Evolutionary conservation across 2,888 invertebrate species (phyloP), one percentile per base, ranked within the genome.

Genomic region (Thyatira batis): DNA sequence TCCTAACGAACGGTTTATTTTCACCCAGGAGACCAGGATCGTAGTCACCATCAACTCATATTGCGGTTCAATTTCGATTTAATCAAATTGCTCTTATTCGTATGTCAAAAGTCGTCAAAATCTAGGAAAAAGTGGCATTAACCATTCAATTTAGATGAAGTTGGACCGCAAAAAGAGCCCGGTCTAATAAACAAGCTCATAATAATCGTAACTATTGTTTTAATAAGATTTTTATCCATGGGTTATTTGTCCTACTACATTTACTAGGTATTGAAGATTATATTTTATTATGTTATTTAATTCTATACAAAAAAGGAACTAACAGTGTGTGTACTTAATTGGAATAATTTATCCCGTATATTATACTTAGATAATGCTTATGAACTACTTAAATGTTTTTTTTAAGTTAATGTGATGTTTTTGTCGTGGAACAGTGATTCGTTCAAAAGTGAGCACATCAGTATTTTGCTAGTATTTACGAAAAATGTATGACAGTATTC

Each of bases 221-320:
- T 23, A 8, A 39, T 2, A 39, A 39, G 8, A 17, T 39, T 17
- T 23, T 4, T 6, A 39, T 17, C 0, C 33, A 39, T 39, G 33
- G 13, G 5, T 17, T 39, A 39, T 39, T 39, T 39, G 5, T 17
- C 30, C 39, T 39, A 39, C 73, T 77, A 74, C 71, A 65, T 65
- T 69, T 69, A 70, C 58, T 72, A 63, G 71, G 68, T 73, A 73
- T 64, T 69, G 67, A 58, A 55, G 67, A 76, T 77, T 73, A 80
- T 67, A 62, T 76, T 64, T 67, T 49, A 71, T 65, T 65, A 74
- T 73, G 68, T 73, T 71, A 60, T 72, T 78, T 78, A 74, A 75
- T 76, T 76, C 82, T 89, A 89, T 84, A 80, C 81, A 84, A 85
- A 83, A 82, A 86, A 91, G 91, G 91, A 91, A 91, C 91, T 90